Percentiles rank a stretch among this genome's conserved stretches.
Conservation (phyloP, 2,888 invertebrate genomes). For the Orthonevra nobilis region DNA sequence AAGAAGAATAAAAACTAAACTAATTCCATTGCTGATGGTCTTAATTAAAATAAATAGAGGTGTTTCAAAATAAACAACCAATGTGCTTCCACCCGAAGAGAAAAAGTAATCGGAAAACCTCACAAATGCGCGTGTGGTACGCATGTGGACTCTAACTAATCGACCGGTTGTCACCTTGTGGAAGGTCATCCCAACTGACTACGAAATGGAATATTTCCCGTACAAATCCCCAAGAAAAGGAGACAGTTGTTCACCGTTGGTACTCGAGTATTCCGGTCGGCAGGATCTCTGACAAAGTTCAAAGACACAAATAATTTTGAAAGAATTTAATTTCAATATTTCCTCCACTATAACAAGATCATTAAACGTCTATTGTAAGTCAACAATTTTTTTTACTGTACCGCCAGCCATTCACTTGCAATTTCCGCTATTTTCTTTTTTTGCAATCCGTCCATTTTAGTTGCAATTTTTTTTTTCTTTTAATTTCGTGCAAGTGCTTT, state of each 20-base stretch:
- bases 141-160: conserved; percentile 40
- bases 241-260: conserved; percentile 64
- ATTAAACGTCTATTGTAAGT: conserved; percentile 63
- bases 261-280: conserved; percentile 54
- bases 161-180: conserved; percentile 57
- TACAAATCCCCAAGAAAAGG: conserved; percentile 37
- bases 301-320: conserved; percentile 28
- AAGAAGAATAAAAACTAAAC: too few species aligned
- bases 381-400: neutral
- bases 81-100: neutral
- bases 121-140: conserved; percentile 32
- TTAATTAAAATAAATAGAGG: too few species aligned
- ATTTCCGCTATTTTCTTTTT: neutral
- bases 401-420: neutral
- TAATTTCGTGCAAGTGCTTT: neutral
- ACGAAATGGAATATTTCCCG: conserved; percentile 44
- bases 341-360: conserved; percentile 14
- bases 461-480: conserved; percentile 48
- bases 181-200: conserved; percentile 57
- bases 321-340: conserved; percentile 30
- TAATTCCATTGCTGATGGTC: too few species aligned
- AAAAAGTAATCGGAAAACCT: neutral
- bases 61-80: too few species aligned
- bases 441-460: conserved; percentile 30
- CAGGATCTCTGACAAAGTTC: conserved; percentile 30